Base-by-base conservation (phyloP, 2,113 vertebrate species). In the Lamprologus sp. region DNA sequence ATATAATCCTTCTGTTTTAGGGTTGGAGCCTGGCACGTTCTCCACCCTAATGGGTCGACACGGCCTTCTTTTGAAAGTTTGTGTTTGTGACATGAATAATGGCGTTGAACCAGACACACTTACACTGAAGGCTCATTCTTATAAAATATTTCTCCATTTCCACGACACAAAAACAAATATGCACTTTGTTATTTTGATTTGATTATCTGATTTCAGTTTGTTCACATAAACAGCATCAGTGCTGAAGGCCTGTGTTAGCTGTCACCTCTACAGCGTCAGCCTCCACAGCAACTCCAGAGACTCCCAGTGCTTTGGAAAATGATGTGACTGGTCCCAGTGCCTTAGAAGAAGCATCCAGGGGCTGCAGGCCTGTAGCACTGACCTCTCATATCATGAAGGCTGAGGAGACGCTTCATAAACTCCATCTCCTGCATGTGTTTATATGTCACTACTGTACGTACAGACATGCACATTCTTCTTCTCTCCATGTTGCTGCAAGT, bases 21-120 rank as follows among this genome's bases (percentile, higher is more conserved):
- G 21, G 68, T 11, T 47, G 37, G 8, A 2, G 5, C n/a, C 68
- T 5, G 21, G 6, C 21, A 0, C 0, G 12, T 70, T 70, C 33
- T 21, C 55, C 55, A 58, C 63, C 35, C n/a, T 3, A 6, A n/a
- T 9, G 65, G 2, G 12, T 68, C 7, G 7, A 70, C 63, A 7
- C 2, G n/a, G 56, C 3, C 12, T 70, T 42, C 7, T 23, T 42
- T 40, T 42, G 12, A 42, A 70, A 42, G 35, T 42, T 4, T 14
- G 35, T 70, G n/a, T 73, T 70, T 26, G n/a, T 45, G 65, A 42
- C 65, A 70, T 40, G 68, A 45, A 14, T 0, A 45, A 73, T 23
- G 12, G 5, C 0, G 3, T 21, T 68, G 0, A 40, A 21, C 4
- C 65, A 70, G 2, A 70, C 12, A 23, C 12, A 40, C 35, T 40